These are phyloP conservation scores for Phalacrocorax aristotelis DNA, from an alignment of 2,113 vertebrate species.

Conservation along the genomic window DNA sequence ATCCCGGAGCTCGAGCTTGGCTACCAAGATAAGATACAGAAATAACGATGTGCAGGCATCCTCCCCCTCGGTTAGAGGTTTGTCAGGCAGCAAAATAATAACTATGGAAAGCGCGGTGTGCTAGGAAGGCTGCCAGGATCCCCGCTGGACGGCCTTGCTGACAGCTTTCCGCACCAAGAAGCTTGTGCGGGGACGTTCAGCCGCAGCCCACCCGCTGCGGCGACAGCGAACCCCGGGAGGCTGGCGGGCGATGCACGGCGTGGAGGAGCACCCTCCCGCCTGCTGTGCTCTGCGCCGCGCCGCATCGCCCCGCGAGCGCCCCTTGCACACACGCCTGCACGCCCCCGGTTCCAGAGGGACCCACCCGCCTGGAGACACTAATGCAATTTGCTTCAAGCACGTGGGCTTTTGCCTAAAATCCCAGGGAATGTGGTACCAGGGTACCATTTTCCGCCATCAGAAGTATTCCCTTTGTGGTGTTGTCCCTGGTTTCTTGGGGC, in stretches of 20 bases:
- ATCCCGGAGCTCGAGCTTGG: not conserved
- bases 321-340: not conserved
- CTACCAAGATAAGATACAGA: not conserved
- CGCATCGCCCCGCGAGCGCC: fast-evolving
- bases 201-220: not conserved
- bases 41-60: not conserved
- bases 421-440: fast-evolving
- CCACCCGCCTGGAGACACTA: not conserved
- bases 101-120: not conserved
- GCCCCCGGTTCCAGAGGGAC: not conserved
- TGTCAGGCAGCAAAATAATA: not conserved
- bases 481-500: too few relatives aligned
- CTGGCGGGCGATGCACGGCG: fast-evolving
- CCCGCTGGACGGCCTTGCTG: not conserved
- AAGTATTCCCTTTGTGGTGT: not conserved
- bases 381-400: not conserved
- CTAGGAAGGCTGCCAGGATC: not conserved
- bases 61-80: fast-evolving
- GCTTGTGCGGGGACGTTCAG: fast-evolving
- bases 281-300: not conserved
- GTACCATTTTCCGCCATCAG: fast-evolving
- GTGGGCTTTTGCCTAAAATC: not conserved
- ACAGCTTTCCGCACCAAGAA: not conserved
- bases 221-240: not conserved
- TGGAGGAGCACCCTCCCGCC: not conserved